Evolutionary conservation across 2,888 invertebrate genomes (phyloP), one percentile per base, ranked within the genome.

Genomic region (Lasius platythorax): DNA sequence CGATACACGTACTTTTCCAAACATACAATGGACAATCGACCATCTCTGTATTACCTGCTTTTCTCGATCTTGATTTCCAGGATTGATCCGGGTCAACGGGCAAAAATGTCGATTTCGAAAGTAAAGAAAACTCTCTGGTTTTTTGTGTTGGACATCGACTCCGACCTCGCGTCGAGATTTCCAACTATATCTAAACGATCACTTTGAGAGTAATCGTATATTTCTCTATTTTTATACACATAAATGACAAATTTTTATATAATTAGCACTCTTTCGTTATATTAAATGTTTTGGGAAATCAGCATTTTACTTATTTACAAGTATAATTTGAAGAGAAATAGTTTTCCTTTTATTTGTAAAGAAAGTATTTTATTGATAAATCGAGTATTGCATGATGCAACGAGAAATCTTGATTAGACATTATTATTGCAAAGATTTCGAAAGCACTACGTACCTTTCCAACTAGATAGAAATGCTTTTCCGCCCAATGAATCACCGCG

Each of bases 21-120:
- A 53, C 83, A 81, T 58, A 90, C 90, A 90, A 90, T 90, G 87
- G 83, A 82, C 89, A 87, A 66, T 64, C 81, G 87, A 28, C 76
- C 68, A 23, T 84, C 76, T 89, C 87, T 85, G 72, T 84, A 82
- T 85, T 90, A 90, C 89, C 88, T 88, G 85, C 93, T 94, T 94
- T 89, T 90, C 91, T 86, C 88, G 89, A 91, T 92, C 92, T 92
- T 92, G 92, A 93, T 93, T 90, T 84, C 91, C 72, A 83, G 81
- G 83, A 87, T 87, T 89, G 86, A 87, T 84, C 84, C 84, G 84
- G 85, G 73, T 84, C 82, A 79, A 84, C 81, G 74, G 50, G 50
- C 53, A 83, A 85, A 58, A 67, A 66, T 76, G 67, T 50, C 81
- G 74, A 58, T 58, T 76, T 84, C 67, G 82, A 83, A 82, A 86